Evolutionary conservation across 2,113 vertebrate genomes (phyloP), one percentile per base, ranked within the genome.

Genomic region (Brienomyrus brachyistius): DNA sequence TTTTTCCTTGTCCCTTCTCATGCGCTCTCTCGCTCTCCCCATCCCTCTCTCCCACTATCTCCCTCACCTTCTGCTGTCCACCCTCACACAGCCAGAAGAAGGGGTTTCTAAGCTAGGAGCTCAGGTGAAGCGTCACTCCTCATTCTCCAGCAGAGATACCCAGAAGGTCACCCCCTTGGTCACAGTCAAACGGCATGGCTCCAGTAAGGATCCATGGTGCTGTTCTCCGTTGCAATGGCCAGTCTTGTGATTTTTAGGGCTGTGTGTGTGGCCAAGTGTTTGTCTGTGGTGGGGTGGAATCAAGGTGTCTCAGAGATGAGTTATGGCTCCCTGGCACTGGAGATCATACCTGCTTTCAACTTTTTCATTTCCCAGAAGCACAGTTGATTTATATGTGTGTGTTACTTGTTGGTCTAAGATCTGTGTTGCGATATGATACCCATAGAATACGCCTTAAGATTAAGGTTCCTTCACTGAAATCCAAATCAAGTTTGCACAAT

Each of bases 111-210:
- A 94, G 50, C 90, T 93, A 0, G 96, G 94, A 45, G 91, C 96
- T 86, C 96, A 97, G 91, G 96, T 96, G 91, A 98, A 97, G 91
- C 95, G 95, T 21, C 97, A 97, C 0, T 97, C 97, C 6, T 97
- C 97, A 88, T 97, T 97, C 91, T 98, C 97, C 94, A 97, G 97
- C 17, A 97, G 97, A 90, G 97, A 97, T 90, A 96, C 97, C 0
- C 96, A 96, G 83, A 95, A 95, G 9, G 94, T 95, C 91, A 97
- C 98, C 86, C 94, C 97, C 0, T 94, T 96, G 86, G 96, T 96
- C 92, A 97, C 96, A 92, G 95, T 99, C 92, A 99, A 98, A 92
- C 96, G 96, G 80, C 97, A 97, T 0, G 97, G 96, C 0, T 99
- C 98, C 15, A 98, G 98, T 99, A 95, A 96, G 97, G 93, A 56